Evolutionary conservation across 2,113 vertebrate genomes (phyloP).

Genomic region (Synodontis membranacea): DNA sequence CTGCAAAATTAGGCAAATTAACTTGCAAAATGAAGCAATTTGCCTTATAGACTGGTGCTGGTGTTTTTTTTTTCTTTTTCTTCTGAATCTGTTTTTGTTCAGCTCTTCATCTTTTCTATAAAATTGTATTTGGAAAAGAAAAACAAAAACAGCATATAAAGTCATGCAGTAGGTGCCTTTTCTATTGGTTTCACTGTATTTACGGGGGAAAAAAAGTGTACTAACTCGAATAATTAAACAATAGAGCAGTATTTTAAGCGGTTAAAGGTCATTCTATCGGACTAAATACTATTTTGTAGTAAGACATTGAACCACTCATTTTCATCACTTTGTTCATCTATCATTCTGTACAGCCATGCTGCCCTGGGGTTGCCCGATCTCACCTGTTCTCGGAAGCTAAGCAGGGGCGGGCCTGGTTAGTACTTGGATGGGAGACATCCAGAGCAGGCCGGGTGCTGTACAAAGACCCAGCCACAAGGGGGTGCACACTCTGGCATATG

Average conservation of each 20-base stretch:
- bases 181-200: neutral
- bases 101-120: neutral
- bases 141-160: neutral
- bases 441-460: too few relatives aligned
- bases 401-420: too few relatives aligned
- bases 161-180: neutral
- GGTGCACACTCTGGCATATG: too few relatives aligned
- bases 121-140: neutral
- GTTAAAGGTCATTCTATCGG: neutral
- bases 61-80: neutral
- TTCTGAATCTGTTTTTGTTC: slow-evolving; percentile 4
- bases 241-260: neutral
- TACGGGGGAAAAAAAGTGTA: neutral
- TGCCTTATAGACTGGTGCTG: neutral
- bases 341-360: too few relatives aligned
- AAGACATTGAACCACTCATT: neutral
- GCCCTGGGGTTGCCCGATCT: too few relatives aligned
- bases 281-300: neutral
- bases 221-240: neutral
- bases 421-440: too few relatives aligned
- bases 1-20: slow-evolving; percentile 14
- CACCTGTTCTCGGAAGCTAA: too few relatives aligned
- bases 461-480: too few relatives aligned
- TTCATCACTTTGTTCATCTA: slow-evolving; percentile 5
- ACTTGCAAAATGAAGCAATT: slow-evolving; percentile 5